Base-by-base conservation (phyloP, 2,797 vertebrate genomes). In the Diceros bicornis region DNA sequence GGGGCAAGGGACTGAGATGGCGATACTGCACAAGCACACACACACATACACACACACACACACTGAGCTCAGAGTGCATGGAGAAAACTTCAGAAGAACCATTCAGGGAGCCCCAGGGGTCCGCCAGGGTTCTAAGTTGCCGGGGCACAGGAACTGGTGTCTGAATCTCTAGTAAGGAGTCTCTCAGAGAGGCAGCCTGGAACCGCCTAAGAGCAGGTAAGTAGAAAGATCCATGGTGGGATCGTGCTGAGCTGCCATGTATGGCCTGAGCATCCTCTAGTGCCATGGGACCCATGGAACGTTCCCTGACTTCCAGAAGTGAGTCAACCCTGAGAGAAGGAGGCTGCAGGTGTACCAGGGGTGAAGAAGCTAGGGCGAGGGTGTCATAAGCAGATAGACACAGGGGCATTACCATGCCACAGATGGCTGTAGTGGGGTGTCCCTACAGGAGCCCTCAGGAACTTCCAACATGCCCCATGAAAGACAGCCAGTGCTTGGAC, bases 401-500 rank as follows among this genome's bases (percentile, higher is more conserved):
- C 1, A 9, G 41, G 29, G 32, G 6, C 18, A 82, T 25, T 89
- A 32, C 32, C 9, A 4, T 8, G 23, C 32, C 84, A 17, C 1
- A 7, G 71, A 57, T 7, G 41, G 34, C 57, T 72, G 21, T 5
- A 1, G 34, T 3, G 27, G 17, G 25, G 11, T 1, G 3, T 16
- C 55, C 2, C 44, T 37, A 2, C 3, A 32, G 32, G 52, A 25
- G 14, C 68, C 59, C 27, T 6, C 1, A 10, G 11, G 44, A 4
- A 18, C 62, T 13, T 8, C 7, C 62, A 29, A 9, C 7, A 7
- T 9, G 0, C 27, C 8, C 14, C 64, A 14, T 0, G 0, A 21
- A 29, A 5, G 50, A 78, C 3, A 79, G 68, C 21, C 34, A 20
- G 14, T 5, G 32, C n/a, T 16, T 9, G 3, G 52, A 44, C 20